These are phyloP conservation scores for Gymnocypris eckloni DNA, from an alignment of 2,797 vertebrate species.

Conservation along the genomic window DNA sequence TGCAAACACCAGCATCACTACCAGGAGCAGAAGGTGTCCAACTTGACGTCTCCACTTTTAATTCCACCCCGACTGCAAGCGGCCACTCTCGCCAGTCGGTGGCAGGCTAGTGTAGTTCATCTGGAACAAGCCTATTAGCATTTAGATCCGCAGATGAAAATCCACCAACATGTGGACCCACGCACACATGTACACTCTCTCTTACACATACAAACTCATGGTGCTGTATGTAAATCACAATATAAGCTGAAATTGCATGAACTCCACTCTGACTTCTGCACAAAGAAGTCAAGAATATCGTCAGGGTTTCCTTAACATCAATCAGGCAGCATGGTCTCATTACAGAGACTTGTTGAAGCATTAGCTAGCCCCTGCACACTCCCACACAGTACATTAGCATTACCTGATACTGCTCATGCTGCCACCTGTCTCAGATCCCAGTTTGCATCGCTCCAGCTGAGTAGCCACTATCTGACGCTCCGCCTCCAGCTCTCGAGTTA, in stretches of 20 bases:
- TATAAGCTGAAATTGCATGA: background rate
- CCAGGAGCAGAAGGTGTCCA: no score
- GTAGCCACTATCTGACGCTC: constrained; percentile 98
- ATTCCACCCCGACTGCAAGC: no score
- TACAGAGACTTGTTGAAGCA: constrained; percentile 8
- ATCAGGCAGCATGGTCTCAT: background rate
- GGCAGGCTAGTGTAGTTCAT: no score
- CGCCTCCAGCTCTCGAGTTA: constrained; percentile 97
- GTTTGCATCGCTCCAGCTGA: constrained; percentile 98
- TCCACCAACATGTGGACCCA: background rate
- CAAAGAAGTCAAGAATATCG: constrained; percentile 1
- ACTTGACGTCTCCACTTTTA: no score
- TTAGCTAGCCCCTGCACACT: constrained; percentile 40
- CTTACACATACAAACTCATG: background rate
- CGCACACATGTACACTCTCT: background rate
- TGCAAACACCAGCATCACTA: no score
- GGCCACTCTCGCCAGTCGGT: no score
- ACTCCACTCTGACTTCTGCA: background rate
- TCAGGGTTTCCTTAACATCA: constrained; percentile 4
- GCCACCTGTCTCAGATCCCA: constrained; percentile 94
- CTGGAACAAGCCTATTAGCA: no score
- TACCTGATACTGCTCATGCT: constrained; percentile 99
- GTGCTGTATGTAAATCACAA: background rate
- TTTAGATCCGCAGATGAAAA: background rate
- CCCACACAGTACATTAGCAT: constrained; percentile 1